Conservation (phyloP, 1,140 invertebrate genomes). For the Cyphomyrmex costatus region DNA sequence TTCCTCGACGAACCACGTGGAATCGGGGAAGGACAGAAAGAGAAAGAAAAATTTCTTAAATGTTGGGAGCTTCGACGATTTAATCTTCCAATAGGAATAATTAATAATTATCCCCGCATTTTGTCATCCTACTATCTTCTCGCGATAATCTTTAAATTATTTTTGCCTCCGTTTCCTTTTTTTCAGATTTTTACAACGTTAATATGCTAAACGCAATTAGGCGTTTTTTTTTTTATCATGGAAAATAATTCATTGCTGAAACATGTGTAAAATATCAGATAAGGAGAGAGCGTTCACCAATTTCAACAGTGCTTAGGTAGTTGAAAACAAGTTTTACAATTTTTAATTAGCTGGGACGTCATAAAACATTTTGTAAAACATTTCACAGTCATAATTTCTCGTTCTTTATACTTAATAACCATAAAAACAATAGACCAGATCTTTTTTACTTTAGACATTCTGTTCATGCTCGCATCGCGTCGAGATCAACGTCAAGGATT, state of each 20-base stretch:
- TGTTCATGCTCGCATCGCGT: constrained; percentile 14
- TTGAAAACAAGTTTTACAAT: background rate
- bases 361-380: background rate
- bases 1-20: background rate
- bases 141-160: background rate
- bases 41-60: background rate
- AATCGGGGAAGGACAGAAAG: background rate
- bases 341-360: no score
- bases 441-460: constrained; percentile 34
- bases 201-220: constrained; percentile 6
- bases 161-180: background rate
- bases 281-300: background rate
- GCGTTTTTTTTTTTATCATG: background rate
- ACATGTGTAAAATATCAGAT: background rate
- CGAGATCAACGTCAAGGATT: constrained; percentile 57
- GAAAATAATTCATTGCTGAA: background rate
- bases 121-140: constrained; percentile 19
- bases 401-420: background rate
- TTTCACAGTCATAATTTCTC: background rate
- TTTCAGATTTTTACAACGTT: background rate
- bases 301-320: background rate
- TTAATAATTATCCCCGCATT: constrained; percentile 48
- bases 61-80: constrained; percentile 19
- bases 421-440: background rate
- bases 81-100: constrained; percentile 13